phyloP scores from a whole-genome alignment of 2,113 vertebrate genomes.

The Paedocypris sp. region DNA sequence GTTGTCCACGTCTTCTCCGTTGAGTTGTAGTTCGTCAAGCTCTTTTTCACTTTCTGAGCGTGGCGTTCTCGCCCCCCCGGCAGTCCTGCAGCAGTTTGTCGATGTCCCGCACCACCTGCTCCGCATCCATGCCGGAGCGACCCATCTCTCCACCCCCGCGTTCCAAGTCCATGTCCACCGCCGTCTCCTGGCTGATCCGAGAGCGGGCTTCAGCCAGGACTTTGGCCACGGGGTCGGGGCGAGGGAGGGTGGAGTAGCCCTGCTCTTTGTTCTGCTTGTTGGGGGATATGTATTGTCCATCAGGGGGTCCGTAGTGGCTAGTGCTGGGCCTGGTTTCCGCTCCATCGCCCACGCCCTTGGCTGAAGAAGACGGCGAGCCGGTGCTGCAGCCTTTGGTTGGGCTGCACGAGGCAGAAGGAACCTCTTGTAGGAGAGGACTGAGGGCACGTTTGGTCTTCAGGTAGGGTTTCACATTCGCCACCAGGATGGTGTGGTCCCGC shows the following conservation, averaged over 20 bases:
- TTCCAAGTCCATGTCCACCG: slow-evolving; percentile 76
- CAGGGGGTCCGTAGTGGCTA: slow-evolving; percentile 67
- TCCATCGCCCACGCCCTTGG: slow-evolving; percentile 82
- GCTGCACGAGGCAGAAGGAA: slow-evolving; percentile 87
- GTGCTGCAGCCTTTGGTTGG: slow-evolving; percentile 80
- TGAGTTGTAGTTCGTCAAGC: slow-evolving; percentile 24
- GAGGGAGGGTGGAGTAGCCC: slow-evolving; percentile 50
- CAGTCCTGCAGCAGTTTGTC: slow-evolving; percentile 99
- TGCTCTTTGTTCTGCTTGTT: slow-evolving; percentile 82
- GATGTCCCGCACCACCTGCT: slow-evolving; percentile 95
- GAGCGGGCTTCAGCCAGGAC: slow-evolving; percentile 80
- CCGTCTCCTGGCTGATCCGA: slow-evolving; percentile 61
- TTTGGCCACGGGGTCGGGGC: slow-evolving; percentile 74
- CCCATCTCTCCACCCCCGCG: slow-evolving; percentile 64
- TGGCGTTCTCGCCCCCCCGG: slow-evolving; percentile 76
- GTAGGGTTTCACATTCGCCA: slow-evolving; percentile 98
- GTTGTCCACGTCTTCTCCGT: neutral
- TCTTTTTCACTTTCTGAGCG: slow-evolving; percentile 79
- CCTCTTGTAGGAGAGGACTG: slow-evolving; percentile 94
- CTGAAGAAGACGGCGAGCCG: slow-evolving; percentile 72
- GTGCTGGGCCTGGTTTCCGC: slow-evolving; percentile 85
- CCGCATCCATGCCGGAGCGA: slow-evolving; percentile 83
- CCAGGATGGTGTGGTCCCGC: slow-evolving; percentile 95
- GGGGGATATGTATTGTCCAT: slow-evolving; percentile 83
- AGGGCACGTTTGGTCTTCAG: slow-evolving; percentile 98